Percentiles rank a stretch among this genome's conserved stretches.
phyloP scores from a whole-genome alignment of 2,888 invertebrate species.

The Caprella mutica region DNA sequence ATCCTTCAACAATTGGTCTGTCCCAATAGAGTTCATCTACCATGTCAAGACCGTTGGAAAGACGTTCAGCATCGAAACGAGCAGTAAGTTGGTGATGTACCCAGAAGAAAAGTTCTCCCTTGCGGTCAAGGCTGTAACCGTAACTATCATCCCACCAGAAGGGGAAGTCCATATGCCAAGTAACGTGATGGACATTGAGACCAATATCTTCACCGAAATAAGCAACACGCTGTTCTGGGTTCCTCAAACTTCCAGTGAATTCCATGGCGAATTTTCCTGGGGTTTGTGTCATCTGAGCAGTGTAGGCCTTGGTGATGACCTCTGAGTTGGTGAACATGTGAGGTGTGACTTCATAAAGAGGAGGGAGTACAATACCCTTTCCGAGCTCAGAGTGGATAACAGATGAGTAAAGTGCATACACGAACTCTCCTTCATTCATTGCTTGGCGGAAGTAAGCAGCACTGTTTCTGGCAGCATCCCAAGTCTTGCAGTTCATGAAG shows the following conservation, averaged over 20 bases:
- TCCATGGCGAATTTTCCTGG: conserved; percentile 37
- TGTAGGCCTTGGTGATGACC: conserved; percentile 46
- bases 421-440: conserved; percentile 54
- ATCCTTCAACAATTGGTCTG: conserved; percentile 42
- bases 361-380: conserved; percentile 49
- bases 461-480: conserved; percentile 54
- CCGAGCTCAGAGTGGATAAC: conserved; percentile 44
- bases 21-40: conserved; percentile 36
- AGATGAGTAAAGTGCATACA: conserved; percentile 52
- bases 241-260: conserved; percentile 40
- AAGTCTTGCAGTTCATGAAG: conserved; percentile 58
- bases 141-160: conserved; percentile 51
- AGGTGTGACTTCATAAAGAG: conserved; percentile 57
- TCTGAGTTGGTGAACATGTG: conserved; percentile 53
- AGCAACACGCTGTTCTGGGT: conserved; percentile 49
- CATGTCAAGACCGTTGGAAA: conserved; percentile 35
- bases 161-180: conserved; percentile 51
- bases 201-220: conserved; percentile 63
- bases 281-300: conserved; percentile 35
- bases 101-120: conserved; percentile 38
- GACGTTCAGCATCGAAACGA: conserved; percentile 36
- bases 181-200: conserved; percentile 52
- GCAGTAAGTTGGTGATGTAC: conserved; percentile 37
- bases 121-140: conserved; percentile 35
- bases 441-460: conserved; percentile 55